Evolutionary conservation across 2,113 vertebrate species (phyloP).

Genomic region (Opisthocomus hoazin): DNA sequence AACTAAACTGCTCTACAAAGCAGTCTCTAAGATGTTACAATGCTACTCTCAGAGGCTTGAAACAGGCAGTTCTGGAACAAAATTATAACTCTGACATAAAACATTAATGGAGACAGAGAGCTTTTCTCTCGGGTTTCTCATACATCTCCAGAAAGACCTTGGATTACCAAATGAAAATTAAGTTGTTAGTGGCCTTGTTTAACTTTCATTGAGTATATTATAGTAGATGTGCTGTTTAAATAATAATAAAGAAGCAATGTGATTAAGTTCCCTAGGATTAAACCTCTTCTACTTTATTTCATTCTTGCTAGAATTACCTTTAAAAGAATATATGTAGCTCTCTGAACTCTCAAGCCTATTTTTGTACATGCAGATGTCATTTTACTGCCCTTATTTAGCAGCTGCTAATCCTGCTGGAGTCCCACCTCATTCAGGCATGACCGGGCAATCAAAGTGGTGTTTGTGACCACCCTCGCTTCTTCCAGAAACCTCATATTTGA

Average conservation of each 20-base stretch:
- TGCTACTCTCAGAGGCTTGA: background rate
- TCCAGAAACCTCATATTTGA: background rate
- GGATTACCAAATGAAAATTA: background rate
- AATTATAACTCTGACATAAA: slow-evolving; percentile 9
- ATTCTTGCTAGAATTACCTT: background rate
- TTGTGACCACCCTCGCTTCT: background rate
- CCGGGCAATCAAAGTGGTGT: background rate
- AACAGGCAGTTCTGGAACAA: slow-evolving; percentile 2
- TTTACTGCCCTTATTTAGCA: background rate
- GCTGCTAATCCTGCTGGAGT: background rate
- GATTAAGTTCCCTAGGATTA: background rate
- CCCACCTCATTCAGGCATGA: background rate
- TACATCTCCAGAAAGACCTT: background rate
- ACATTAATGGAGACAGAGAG: background rate
- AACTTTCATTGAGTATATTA: background rate
- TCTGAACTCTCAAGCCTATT: background rate
- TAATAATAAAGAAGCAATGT: background rate
- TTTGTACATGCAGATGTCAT: background rate
- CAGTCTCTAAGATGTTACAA: background rate
- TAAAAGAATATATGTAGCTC: background rate
- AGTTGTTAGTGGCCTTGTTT: slow-evolving; percentile 5
- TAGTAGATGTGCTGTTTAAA: background rate
- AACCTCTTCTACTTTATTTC: background rate
- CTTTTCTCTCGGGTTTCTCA: background rate
- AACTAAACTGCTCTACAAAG: background rate